Conservation (phyloP, 2,888 invertebrate species). For the Spisula solida region DNA sequence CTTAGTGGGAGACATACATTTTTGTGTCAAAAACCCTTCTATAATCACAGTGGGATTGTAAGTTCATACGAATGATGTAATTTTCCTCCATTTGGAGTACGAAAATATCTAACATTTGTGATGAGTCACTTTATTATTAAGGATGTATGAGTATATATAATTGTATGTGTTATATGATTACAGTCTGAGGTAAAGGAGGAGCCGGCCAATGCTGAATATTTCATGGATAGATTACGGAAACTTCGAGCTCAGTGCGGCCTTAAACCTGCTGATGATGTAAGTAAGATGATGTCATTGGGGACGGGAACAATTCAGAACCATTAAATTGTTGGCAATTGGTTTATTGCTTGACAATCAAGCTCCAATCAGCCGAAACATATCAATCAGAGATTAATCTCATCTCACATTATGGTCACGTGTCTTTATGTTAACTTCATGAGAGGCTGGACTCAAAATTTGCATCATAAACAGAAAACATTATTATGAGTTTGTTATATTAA, state of each 20-base stretch:
- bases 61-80: not conserved
- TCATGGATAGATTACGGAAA: constrained; percentile 85
- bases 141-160: not conserved
- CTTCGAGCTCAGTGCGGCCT: constrained; percentile 87
- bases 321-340: too few species aligned
- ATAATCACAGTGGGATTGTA: not conserved
- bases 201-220: constrained; percentile 75
- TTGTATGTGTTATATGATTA: constrained; percentile 2
- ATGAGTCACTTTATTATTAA: not conserved
- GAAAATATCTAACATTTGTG: not conserved
- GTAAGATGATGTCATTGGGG: not conserved
- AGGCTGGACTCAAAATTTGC: too few species aligned
- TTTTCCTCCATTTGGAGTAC: not conserved
- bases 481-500: too few species aligned
- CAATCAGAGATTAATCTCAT: too few species aligned
- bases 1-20: too few species aligned
- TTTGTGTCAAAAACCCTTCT: too few species aligned
- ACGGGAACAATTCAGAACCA: too few species aligned
- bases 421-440: too few species aligned
- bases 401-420: too few species aligned
- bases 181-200: constrained; percentile 30
- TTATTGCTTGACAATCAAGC: too few species aligned
- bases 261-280: constrained; percentile 65
- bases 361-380: too few species aligned
- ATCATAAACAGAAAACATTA: too few species aligned